These are phyloP conservation scores for Mesoligia furuncula DNA, from an alignment of 2,888 invertebrate genomes.

Conservation along the genomic window DNA sequence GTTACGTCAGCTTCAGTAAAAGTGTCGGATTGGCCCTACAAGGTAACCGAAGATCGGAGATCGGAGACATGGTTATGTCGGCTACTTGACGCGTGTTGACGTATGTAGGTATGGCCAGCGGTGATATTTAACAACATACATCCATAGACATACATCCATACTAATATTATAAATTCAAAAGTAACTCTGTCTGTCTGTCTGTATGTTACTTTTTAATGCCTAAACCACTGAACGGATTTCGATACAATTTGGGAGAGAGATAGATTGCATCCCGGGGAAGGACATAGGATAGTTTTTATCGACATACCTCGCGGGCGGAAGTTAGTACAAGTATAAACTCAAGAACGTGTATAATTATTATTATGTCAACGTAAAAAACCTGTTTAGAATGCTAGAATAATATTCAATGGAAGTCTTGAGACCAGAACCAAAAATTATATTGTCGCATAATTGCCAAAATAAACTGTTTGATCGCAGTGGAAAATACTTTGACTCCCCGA, in stretches of 20 bases:
- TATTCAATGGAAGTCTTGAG: neutral
- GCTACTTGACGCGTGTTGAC: conserved; percentile 31
- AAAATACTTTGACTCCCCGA: neutral
- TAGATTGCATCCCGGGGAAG: no score
- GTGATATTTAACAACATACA: no score
- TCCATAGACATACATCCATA: neutral
- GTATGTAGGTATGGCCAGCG: neutral
- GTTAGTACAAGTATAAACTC: neutral
- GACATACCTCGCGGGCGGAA: no score
- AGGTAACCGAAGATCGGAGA: conserved; percentile 53
- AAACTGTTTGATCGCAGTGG: no score
- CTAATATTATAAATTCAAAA: no score
- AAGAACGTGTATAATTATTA: neutral
- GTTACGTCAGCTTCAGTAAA: conserved; percentile 58
- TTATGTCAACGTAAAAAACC: no score
- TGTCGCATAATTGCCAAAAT: neutral
- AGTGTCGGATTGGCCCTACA: conserved; percentile 56
- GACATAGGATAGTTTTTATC: no score
- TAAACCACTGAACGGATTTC: no score
- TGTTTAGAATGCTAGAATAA: neutral
- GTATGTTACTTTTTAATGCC: no score
- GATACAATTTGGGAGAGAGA: no score
- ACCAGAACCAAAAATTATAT: neutral
- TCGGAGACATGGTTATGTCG: conserved; percentile 8
- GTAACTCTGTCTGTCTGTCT: no score